Percentiles rank a stretch among this genome's conserved stretches.
Evolutionary conservation across 2,797 vertebrate genomes (phyloP).

Genomic region (Coregonus ussuriensis): DNA sequence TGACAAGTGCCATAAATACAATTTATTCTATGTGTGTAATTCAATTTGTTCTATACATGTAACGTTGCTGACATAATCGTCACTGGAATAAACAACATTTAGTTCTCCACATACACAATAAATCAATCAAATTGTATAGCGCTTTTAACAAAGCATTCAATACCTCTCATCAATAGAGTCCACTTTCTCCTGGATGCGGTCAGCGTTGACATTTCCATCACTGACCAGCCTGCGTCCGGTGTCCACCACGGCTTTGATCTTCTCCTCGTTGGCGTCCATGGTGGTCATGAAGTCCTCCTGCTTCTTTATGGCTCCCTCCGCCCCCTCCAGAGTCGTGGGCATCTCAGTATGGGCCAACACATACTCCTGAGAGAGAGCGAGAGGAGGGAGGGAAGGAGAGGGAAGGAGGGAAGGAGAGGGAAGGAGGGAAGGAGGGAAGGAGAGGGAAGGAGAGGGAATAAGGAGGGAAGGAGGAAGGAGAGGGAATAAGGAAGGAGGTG

Average conservation of each 20-base stretch:
- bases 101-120: background rate
- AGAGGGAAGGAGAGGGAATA: too few species aligned
- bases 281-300: conserved; percentile 99
- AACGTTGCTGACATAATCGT: too few species aligned
- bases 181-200: conserved; percentile 88
- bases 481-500: background rate
- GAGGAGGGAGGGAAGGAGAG: background rate
- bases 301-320: conserved; percentile 96
- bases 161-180: conserved; percentile 96
- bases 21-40: too few species aligned
- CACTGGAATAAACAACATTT: too few species aligned
- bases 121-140: background rate
- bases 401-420: background rate
- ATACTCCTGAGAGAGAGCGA: conserved; percentile 82
- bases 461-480: too few species aligned
- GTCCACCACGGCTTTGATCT: conserved; percentile 92
- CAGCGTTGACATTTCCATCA: conserved; percentile 90
- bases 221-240: conserved; percentile 90
- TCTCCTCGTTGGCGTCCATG: conserved; percentile 98
- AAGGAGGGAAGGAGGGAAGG: background rate
- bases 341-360: conserved; percentile 97
- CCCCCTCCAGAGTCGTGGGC: conserved; percentile 93
- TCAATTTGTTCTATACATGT: too few species aligned
- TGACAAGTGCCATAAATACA: too few species aligned
- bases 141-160: background rate